Conservation (phyloP, 2,888 invertebrate species). For the Nineta flava region DNA sequence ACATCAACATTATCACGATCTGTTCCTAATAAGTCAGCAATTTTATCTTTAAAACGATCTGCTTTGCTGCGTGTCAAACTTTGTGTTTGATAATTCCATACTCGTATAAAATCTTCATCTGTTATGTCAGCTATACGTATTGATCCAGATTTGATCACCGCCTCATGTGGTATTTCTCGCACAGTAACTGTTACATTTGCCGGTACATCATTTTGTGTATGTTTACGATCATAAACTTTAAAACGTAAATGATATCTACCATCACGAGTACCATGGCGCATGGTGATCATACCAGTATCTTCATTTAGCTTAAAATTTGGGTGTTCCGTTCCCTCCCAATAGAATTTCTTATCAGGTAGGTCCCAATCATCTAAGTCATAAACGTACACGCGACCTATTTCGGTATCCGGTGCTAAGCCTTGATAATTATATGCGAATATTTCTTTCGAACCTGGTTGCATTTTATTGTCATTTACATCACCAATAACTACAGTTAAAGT, state of each 20-base stretch:
- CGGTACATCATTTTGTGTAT: slow-evolving; percentile 86
- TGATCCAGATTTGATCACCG: slow-evolving; percentile 89
- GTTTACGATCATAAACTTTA: slow-evolving; percentile 85
- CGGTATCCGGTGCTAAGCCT: slow-evolving; percentile 73
- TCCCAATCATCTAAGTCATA: slow-evolving; percentile 99
- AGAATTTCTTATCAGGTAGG: slow-evolving; percentile 91
- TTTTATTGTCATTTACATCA: slow-evolving; percentile 96
- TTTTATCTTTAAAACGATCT: slow-evolving; percentile 75
- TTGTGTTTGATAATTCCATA: slow-evolving; percentile 84
- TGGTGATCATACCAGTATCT: slow-evolving; percentile 88
- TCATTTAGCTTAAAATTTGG: slow-evolving; percentile 77
- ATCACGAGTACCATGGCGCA: slow-evolving; percentile 83
- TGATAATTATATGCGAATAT: slow-evolving; percentile 95
- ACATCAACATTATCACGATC: slow-evolving; percentile 85
- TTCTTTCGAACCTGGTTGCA: slow-evolving; percentile 94
- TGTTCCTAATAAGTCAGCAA: slow-evolving; percentile 71
- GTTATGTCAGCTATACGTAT: slow-evolving; percentile 84
- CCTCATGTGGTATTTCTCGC: slow-evolving; percentile 87
- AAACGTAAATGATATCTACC: slow-evolving; percentile 69
- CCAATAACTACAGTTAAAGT: slow-evolving; percentile 93
- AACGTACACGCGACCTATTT: slow-evolving; percentile 90
- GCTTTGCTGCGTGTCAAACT: slow-evolving; percentile 74
- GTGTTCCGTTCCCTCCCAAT: slow-evolving; percentile 79
- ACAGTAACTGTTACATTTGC: slow-evolving; percentile 95
- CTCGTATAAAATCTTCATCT: slow-evolving; percentile 90